Evolutionary conservation across 2,113 vertebrate genomes (phyloP).

Genomic region (Melospiza georgiana): DNA sequence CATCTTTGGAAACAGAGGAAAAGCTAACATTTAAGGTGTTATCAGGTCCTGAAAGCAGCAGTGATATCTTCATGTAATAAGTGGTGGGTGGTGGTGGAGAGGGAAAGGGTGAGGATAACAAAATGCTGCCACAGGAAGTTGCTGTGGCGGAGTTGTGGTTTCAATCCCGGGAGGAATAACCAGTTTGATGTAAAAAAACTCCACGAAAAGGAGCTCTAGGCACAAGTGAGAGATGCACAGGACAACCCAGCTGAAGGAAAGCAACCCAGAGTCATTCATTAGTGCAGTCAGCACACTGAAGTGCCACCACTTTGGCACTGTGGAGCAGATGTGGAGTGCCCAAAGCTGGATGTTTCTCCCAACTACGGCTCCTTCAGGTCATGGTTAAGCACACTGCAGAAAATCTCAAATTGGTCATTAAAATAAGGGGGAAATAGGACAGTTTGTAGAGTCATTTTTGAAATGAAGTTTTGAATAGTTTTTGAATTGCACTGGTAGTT

Average conservation of each 20-base stretch:
- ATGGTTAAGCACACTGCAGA: background rate
- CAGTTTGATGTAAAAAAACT: background rate
- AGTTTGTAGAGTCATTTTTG: background rate
- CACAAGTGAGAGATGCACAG: background rate
- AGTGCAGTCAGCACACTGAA: background rate
- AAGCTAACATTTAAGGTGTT: conserved; percentile 43
- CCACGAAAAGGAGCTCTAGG: background rate
- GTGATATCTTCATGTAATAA: conserved; percentile 17
- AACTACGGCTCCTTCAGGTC: background rate
- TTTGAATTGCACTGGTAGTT: background rate
- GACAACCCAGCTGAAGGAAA: background rate
- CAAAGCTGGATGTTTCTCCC: background rate
- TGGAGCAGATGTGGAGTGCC: background rate
- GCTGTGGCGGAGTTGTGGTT: background rate
- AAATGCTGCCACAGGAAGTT: background rate
- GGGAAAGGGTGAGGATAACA: background rate
- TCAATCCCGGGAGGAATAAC: background rate
- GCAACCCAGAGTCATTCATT: background rate
- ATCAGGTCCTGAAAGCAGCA: conserved; percentile 49
- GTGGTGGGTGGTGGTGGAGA: background rate
- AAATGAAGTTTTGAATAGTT: background rate
- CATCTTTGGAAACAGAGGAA: conserved; percentile 49
- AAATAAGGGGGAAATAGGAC: background rate
- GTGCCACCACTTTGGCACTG: background rate
- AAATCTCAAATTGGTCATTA: background rate